A percentile compares a stretch with the other conserved stretches of the same genome.
Evolutionary conservation across 1,140 invertebrate species (phyloP).

Genomic region (Wiebesia pumilae): DNA sequence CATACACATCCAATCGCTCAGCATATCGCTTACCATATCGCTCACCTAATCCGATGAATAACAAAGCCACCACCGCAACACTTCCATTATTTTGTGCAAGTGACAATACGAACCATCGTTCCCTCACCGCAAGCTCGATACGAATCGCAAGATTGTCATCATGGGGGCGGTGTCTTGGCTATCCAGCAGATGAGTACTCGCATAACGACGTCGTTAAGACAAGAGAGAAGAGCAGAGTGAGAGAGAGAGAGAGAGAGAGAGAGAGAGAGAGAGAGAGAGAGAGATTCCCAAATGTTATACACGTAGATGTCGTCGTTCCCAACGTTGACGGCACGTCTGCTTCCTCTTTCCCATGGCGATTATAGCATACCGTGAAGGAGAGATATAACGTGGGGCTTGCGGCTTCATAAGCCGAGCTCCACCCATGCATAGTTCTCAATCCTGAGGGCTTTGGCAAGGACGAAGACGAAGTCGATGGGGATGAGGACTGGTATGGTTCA

Average conservation of each 20-base stretch:
- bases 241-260: background rate
- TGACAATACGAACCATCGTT: background rate
- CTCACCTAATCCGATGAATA: background rate
- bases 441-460: background rate
- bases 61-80: background rate
- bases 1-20: background rate
- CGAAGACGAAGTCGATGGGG: conserved; percentile 4
- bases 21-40: background rate
- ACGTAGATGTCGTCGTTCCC: conserved; percentile 21
- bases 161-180: conserved; percentile 2
- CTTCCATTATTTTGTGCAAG: conserved; percentile 18
- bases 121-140: background rate
- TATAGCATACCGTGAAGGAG: conserved; percentile 60
- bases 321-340: conserved; percentile 51
- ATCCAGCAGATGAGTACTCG: conserved; percentile 20
- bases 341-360: conserved; percentile 49
- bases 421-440: conserved; percentile 40
- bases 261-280: background rate
- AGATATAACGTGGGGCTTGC: conserved; percentile 56
- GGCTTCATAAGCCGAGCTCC: conserved; percentile 62
- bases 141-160: conserved; percentile 35
- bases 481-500: background rate
- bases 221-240: background rate
- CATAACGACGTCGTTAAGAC: conserved; percentile 66
- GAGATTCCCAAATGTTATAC: background rate